Conservation (phyloP, 2,797 vertebrate species). For the Paramormyrops hopkinsi region DNA sequence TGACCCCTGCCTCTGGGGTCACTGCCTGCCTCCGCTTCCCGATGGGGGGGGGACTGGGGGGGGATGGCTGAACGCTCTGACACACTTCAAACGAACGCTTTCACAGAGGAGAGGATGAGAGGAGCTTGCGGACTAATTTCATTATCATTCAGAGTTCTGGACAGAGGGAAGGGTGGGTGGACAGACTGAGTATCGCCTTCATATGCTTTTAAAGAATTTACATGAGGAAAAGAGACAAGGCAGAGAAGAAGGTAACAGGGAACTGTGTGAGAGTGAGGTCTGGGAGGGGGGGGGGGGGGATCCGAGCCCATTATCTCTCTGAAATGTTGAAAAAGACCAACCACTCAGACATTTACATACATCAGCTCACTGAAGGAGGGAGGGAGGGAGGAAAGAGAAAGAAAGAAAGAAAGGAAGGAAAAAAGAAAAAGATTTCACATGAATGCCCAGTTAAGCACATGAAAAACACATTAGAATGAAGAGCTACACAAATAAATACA, state of each 20-base stretch:
- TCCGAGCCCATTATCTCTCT: conserved; percentile 24
- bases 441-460: background rate
- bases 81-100: conserved; percentile 23
- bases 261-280: background rate
- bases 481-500: background rate
- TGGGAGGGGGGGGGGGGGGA: background rate
- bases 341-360: conserved; percentile 20
- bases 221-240: conserved; percentile 17
- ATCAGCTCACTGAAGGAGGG: background rate
- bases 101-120: conserved; percentile 4
- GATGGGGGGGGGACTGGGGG: conserved; percentile 32
- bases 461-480: background rate
- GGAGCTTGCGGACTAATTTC: conserved; percentile 9
- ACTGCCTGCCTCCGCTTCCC: conserved; percentile 48
- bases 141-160: conserved; percentile 30
- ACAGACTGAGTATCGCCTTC: conserved; percentile 1
- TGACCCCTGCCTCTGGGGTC: conserved; percentile 53
- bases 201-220: conserved; percentile 24
- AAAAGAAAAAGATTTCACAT: background rate
- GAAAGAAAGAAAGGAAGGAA: background rate
- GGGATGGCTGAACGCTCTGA: background rate
- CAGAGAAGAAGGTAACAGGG: background rate
- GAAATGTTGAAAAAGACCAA: conserved; percentile 1
- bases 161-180: background rate
- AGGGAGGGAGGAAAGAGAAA: background rate